Evolutionary conservation across 2,888 invertebrate species (phyloP), one percentile per base, ranked within the genome.

Genomic region (Cephonodes hylas): DNA sequence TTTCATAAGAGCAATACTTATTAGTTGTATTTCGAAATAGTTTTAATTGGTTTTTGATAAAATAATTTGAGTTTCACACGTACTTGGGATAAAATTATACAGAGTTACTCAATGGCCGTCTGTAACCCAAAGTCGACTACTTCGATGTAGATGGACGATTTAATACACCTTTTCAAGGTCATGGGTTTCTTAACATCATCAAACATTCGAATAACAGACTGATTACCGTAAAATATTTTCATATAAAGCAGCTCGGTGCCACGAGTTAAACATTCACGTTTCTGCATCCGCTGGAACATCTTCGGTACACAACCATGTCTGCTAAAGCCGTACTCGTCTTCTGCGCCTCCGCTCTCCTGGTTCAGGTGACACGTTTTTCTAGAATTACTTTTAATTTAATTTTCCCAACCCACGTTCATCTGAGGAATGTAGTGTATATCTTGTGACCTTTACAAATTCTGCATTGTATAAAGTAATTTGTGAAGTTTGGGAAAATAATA

Each of bases 341-440:
- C 23, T 57, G 42, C n/a, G 34, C 57, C 5, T 57, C 57, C 13
- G 57, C 57, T 38, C 42, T 57, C 57, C 22, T 57, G 6, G n/a
- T 38, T 1, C 57, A 57, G 57, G 57, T 57, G n/a, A 38, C 13
- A 23, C 34, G 5, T 3, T 15, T 25, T n/a, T 23, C 0, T 48
- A 13, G 5, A 8, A 46, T 22, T 46, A 22, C 4, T 0, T 7
- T 15, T 3, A 10, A 22, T 46, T 22, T 22, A 46, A 23, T 8
- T 8, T 3, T 25, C 5, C 8, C 2, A 1, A 10, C 1, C 13
- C 13, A 2, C 2, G 5, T 31, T 31, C 2, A 8, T 31, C 31
- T 31, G 0, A 8, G 8, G 5, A 3, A 1, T 0, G 3, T 8
- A 5, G 31, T 8, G 3, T 31, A 31, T 7, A 31, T 1, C 0